Conservation (phyloP, 2,113 vertebrate genomes). For the Odobenus rosmarus region DNA sequence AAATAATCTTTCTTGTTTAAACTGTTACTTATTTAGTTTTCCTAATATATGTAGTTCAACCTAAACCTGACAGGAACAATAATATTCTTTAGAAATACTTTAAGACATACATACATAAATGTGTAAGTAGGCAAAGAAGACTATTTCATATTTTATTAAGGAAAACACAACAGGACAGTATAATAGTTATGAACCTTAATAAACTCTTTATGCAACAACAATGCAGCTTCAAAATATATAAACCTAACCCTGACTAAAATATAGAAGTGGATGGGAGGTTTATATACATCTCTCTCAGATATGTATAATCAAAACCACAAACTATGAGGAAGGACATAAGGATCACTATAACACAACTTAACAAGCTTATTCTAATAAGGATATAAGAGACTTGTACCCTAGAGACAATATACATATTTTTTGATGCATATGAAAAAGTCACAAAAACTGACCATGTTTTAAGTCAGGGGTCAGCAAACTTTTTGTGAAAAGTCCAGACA, state of each 20-base stretch:
- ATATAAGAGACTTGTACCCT: background rate
- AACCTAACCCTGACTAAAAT: background rate
- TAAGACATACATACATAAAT: conserved; percentile 16
- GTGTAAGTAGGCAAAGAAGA: background rate
- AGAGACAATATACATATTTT: conserved; percentile 14
- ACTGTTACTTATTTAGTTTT: background rate
- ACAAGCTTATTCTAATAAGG: background rate
- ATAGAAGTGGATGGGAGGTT: background rate
- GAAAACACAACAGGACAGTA: background rate
- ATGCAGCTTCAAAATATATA: background rate
- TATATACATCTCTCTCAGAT: background rate
- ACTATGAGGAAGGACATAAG: background rate
- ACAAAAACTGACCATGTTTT: background rate
- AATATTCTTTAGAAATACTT: background rate
- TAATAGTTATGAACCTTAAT: background rate
- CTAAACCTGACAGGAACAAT: background rate
- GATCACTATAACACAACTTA: background rate
- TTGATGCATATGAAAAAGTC: background rate
- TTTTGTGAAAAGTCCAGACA: background rate
- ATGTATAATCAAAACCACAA: background rate
- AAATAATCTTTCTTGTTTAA: conserved; percentile 7
- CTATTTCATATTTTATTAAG: background rate
- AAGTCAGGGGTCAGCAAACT: conserved; percentile 17
- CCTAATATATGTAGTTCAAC: background rate
- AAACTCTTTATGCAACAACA: background rate